A percentile compares a stretch with the other conserved stretches of the same genome.
phyloP scores from a whole-genome alignment of 1,140 invertebrate genomes.

The Mizuhopecten yessoensis region DNA sequence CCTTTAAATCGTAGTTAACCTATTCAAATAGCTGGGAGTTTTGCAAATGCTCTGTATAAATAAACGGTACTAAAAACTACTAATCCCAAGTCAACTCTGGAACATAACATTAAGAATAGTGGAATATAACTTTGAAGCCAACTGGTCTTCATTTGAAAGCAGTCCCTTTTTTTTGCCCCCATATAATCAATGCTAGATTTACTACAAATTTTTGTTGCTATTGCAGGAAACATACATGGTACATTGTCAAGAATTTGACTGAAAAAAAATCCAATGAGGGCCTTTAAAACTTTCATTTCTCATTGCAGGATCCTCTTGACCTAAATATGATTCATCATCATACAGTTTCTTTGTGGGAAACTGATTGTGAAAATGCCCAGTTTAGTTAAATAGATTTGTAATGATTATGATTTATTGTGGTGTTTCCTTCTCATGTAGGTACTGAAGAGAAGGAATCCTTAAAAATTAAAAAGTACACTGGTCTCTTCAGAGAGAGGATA shows the following conservation, averaged over 20 bases:
- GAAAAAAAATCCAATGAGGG: slow-evolving; percentile 33
- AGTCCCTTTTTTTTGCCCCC: background rate
- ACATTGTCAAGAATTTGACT: background rate
- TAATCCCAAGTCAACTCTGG: too few species aligned
- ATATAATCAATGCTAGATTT: background rate
- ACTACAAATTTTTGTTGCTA: slow-evolving; percentile 22
- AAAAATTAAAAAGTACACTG: background rate
- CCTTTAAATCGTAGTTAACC: background rate
- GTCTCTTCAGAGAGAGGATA: background rate
- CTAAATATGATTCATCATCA: slow-evolving; percentile 11
- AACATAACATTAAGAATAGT: background rate
- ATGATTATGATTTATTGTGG: background rate
- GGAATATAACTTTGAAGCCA: background rate
- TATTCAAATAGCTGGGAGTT: too few species aligned
- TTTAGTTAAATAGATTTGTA: background rate
- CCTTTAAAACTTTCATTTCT: background rate
- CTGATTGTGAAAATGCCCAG: background rate
- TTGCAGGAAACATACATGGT: slow-evolving; percentile 26
- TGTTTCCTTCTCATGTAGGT: slow-evolving; percentile 26
- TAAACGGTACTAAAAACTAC: background rate
- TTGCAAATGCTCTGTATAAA: background rate
- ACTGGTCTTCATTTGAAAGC: background rate
- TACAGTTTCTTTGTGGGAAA: background rate
- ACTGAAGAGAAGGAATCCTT: background rate
- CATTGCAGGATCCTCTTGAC: slow-evolving; percentile 24